Evolutionary conservation across 2,888 invertebrate genomes (phyloP).

Genomic region (Atethmia centrago): DNA sequence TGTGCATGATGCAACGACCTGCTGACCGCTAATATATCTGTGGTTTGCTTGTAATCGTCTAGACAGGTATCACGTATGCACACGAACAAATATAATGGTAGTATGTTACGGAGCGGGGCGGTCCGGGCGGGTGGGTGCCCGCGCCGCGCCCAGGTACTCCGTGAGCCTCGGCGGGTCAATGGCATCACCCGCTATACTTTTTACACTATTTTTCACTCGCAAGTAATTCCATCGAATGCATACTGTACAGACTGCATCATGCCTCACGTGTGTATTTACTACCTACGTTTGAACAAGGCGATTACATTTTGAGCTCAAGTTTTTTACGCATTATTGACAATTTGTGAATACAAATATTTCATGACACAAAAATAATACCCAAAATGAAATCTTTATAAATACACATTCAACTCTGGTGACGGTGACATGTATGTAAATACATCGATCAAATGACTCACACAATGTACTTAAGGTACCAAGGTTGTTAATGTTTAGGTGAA

Average conservation of each 20-base stretch:
- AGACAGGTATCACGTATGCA: constrained; percentile 37
- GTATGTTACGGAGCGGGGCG: constrained; percentile 49
- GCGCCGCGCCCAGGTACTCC: constrained; percentile 63
- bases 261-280: constrained; percentile 38
- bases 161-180: constrained; percentile 73
- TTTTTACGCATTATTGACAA: constrained; percentile 20
- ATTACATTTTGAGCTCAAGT: constrained; percentile 15
- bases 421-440: constrained; percentile 39
- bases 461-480: constrained; percentile 39
- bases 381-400: constrained; percentile 54
- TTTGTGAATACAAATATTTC: constrained; percentile 22
- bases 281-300: constrained; percentile 22
- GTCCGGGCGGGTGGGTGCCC: constrained; percentile 58
- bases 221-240: constrained; percentile 69
- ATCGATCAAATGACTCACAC: constrained; percentile 57
- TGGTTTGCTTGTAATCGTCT: constrained; percentile 29
- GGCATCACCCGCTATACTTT: constrained; percentile 70
- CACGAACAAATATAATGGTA: constrained; percentile 33
- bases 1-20: constrained; percentile 37
- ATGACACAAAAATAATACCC: constrained; percentile 36
- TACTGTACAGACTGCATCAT: constrained; percentile 50
- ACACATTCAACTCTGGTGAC: constrained; percentile 49
- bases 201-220: constrained; percentile 70
- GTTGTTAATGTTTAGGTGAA: constrained; percentile 49
- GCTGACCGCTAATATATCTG: constrained; percentile 39